Evolutionary conservation across 2,888 invertebrate species (phyloP).

Genomic region (Eupithecia inturbata): DNA sequence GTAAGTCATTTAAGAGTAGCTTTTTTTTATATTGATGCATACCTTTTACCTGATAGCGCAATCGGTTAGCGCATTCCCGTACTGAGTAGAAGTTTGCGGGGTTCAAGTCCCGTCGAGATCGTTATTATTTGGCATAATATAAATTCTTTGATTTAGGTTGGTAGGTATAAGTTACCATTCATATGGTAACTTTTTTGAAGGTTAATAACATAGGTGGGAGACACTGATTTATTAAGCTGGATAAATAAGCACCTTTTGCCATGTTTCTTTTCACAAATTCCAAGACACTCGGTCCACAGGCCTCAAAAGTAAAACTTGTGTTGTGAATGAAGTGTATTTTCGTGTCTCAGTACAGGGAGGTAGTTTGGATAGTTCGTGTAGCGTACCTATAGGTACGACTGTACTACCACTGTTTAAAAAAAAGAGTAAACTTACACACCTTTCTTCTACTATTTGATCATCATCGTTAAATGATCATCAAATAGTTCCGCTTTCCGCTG

Average conservation of each 20-base stretch:
- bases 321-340: too few relatives aligned
- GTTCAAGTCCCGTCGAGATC: too few relatives aligned
- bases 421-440: neutral
- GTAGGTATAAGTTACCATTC: too few relatives aligned
- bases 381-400: neutral
- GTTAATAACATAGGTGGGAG: too few relatives aligned
- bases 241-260: neutral
- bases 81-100: neutral
- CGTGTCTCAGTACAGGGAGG: neutral
- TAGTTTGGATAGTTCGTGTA: neutral
- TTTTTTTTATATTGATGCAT: neutral
- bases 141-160: too few relatives aligned
- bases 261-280: neutral
- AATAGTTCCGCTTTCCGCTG: slow-evolving; percentile 35
- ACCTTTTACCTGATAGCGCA: neutral
- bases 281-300: neutral
- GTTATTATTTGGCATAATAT: too few relatives aligned
- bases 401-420: too few relatives aligned
- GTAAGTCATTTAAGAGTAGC: neutral
- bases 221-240: neutral
- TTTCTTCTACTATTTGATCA: too few relatives aligned
- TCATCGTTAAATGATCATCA: neutral
- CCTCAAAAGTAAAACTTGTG: neutral
- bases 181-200: too few relatives aligned
- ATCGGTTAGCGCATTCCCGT: neutral